Conservation (phyloP, 2,113 vertebrate species). For the Cyanistes caeruleus region DNA sequence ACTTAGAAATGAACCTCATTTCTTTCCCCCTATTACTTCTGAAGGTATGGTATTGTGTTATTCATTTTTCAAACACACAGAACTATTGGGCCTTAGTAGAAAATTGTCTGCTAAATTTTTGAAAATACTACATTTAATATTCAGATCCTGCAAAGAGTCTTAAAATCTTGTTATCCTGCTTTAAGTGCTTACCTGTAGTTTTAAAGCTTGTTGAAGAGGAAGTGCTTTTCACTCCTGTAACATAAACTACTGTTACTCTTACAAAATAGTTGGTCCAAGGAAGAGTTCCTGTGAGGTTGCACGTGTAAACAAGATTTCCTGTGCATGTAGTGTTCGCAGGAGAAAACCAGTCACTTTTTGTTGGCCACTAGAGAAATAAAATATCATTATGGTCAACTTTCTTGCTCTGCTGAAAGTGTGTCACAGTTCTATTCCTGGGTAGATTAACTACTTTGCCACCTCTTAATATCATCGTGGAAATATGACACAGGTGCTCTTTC, state of each 20-base stretch:
- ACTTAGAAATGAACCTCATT: not conserved
- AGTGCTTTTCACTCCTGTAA: constrained; percentile 60
- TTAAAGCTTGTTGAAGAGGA: constrained; percentile 71
- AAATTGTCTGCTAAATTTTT: not conserved
- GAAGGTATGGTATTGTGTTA: not conserved
- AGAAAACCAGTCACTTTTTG: constrained; percentile 59
- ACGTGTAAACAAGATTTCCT: constrained; percentile 33
- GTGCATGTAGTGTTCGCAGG: constrained; percentile 11
- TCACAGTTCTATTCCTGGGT: not conserved
- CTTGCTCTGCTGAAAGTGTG: not conserved
- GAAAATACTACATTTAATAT: not conserved
- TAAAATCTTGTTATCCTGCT: not conserved
- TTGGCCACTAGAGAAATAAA: constrained; percentile 64
- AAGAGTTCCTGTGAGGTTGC: constrained; percentile 62
- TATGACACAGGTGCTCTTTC: not conserved
- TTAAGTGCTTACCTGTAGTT: constrained; percentile 62
- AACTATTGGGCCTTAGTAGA: not conserved
- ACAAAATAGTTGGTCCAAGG: constrained; percentile 65
- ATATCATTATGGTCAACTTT: not conserved
- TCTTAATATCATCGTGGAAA: not conserved
- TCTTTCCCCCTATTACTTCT: not conserved
- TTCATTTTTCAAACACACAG: not conserved
- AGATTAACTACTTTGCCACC: not conserved
- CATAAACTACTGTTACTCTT: constrained; percentile 60
- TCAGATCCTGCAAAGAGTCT: not conserved